Evolutionary conservation across 2,797 vertebrate species (phyloP).

Genomic region (Pelochelys cantorii): DNA sequence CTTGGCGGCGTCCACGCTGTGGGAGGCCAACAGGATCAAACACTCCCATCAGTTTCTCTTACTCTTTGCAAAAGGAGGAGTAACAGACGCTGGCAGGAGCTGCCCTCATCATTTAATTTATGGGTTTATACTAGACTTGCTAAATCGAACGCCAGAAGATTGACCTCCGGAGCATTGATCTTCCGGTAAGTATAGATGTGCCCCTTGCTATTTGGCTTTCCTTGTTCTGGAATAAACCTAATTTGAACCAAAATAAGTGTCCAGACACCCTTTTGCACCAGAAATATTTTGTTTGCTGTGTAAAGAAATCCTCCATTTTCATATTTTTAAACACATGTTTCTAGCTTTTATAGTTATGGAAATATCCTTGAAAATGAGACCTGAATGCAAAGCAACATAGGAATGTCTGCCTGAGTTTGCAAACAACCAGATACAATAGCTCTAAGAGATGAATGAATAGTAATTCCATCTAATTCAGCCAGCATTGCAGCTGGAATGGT

Average conservation of each 20-base stretch:
- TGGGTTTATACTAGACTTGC: no score
- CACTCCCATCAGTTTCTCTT: no score
- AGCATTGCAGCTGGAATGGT: conserved; percentile 25
- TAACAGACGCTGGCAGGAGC: no score
- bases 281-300: background rate
- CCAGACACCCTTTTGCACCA: background rate
- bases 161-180: no score
- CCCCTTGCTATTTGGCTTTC: background rate
- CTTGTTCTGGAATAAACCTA: background rate
- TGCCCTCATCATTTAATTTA: no score
- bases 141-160: no score
- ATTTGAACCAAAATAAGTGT: background rate
- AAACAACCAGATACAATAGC: background rate
- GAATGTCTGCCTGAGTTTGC: background rate
- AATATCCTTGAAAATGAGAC: conserved; percentile 35
- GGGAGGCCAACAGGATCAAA: no score
- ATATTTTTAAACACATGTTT: background rate
- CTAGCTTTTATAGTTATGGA: background rate
- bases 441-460: background rate
- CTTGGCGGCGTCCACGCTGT: no score
- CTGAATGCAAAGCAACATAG: conserved; percentile 21
- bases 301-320: background rate
- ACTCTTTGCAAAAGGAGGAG: no score
- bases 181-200: no score
- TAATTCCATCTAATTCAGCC: conserved; percentile 29